Evolutionary conservation across 2,113 vertebrate genomes (phyloP), one percentile per base, ranked within the genome.

Genomic region (Ammodytes dubius): DNA sequence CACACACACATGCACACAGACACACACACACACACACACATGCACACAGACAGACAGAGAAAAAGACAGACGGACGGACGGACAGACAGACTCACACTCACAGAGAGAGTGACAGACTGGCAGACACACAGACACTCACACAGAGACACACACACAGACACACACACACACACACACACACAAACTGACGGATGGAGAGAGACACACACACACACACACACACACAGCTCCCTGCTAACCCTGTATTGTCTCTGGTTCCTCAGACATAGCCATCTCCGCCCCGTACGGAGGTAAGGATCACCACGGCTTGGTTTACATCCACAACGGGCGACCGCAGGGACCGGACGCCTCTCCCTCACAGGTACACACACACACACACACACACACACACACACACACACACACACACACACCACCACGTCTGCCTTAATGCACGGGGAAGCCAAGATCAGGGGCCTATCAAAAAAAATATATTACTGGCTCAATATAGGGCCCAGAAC

Each of bases 201-300:
- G 5, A n/a, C 37, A 15, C 5, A 14, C 43, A 65, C 35, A 46
- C 52, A 8, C 40, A 11, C 37, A 12, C 63, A 60, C 54, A n/a
- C 7, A 37, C n/a, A 43, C 50, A 27, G 27, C 27, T 27, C 27
- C 27, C 27, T 27, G 27, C 27, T 27, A 27, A 27, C 27, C 27
- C 27, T 27, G 27, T 27, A 27, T 27, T 27, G 27, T 27, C 27
- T 27, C 27, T 27, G 27, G 27, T 68, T 4, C 19, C 42, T 60
- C 87, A 99, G 98, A 99, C 77, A 90, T 99, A 78, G 98, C 97
- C 63, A 93, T 99, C 75, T 97, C 97, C 37, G 96, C 98, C 27
- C 98, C 98, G 0, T 99, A 99, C 0, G 98, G 97, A 2, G 98
- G 97, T 27, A 91, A 95, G 9, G 91, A 95, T 63, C 96, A 89